phyloP scores from a whole-genome alignment of 2,113 vertebrate genomes.

The Aptenodytes patagonicus region DNA sequence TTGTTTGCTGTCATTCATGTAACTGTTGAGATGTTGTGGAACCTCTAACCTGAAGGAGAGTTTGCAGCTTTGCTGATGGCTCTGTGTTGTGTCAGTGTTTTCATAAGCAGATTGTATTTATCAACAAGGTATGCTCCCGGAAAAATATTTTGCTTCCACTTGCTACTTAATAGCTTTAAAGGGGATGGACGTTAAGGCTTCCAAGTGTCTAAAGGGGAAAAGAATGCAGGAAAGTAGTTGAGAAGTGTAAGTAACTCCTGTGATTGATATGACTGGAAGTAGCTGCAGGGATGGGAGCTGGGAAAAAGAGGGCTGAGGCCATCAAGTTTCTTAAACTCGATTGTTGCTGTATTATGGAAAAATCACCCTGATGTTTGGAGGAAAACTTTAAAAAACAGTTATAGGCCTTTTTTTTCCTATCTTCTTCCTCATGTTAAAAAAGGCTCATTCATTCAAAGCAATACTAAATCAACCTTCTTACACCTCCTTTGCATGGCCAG shows the following conservation, averaged over 20 bases:
- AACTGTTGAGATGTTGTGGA: background rate
- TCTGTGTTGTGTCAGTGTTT: background rate
- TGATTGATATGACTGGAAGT: background rate
- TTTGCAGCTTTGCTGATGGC: background rate
- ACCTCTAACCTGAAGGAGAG: background rate
- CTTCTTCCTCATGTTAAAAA: background rate
- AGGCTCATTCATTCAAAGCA: accelerated
- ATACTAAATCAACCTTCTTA: background rate
- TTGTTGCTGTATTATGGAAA: background rate
- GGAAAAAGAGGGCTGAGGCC: background rate
- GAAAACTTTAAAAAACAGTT: background rate
- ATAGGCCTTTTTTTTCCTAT: background rate
- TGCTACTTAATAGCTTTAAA: background rate
- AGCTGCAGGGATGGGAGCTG: background rate
- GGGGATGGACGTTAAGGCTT: background rate
- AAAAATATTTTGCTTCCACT: slow-evolving; percentile 26
- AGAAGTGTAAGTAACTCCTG: background rate
- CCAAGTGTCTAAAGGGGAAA: background rate
- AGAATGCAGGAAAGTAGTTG: background rate
- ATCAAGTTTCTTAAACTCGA: background rate
- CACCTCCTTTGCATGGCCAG: background rate
- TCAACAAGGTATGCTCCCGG: background rate
- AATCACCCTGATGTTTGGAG: background rate
- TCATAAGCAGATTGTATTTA: background rate
- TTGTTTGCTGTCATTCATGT: background rate